These are phyloP conservation scores for Natrix natrix DNA, from an alignment of 2,797 vertebrate species.

Conservation along the genomic window DNA sequence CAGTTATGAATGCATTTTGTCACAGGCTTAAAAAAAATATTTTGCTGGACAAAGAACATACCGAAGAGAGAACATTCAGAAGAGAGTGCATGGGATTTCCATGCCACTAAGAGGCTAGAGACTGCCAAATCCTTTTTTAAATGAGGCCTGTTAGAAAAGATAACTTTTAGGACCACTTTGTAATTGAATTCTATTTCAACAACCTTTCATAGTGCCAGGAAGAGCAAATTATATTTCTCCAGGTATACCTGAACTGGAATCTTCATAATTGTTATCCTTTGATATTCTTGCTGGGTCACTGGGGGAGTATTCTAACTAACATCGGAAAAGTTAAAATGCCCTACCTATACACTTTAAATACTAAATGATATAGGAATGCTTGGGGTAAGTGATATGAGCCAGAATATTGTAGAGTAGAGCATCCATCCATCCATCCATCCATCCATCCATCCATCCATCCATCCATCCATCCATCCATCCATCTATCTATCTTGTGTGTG, in stretches of 20 bases:
- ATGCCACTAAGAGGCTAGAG: not conserved
- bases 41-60: not conserved
- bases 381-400: not conserved
- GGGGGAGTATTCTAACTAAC: not conserved
- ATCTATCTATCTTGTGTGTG: too few species aligned
- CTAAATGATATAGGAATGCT: not conserved
- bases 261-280: not conserved
- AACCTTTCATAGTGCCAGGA: not conserved
- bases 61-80: not conserved
- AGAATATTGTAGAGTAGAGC: not conserved
- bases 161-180: not conserved
- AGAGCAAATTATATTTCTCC: not conserved
- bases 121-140: not conserved
- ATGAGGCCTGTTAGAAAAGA: not conserved
- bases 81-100: not conserved
- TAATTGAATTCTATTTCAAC: not conserved
- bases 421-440: too few species aligned
- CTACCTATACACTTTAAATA: not conserved
- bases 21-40: not conserved
- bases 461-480: too few species aligned
- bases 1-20: not conserved
- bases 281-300: not conserved
- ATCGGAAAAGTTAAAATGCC: not conserved
- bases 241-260: not conserved
- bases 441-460: too few species aligned